Conservation (phyloP, 2,797 vertebrate genomes). For the Pangasius mekongensis region DNA sequence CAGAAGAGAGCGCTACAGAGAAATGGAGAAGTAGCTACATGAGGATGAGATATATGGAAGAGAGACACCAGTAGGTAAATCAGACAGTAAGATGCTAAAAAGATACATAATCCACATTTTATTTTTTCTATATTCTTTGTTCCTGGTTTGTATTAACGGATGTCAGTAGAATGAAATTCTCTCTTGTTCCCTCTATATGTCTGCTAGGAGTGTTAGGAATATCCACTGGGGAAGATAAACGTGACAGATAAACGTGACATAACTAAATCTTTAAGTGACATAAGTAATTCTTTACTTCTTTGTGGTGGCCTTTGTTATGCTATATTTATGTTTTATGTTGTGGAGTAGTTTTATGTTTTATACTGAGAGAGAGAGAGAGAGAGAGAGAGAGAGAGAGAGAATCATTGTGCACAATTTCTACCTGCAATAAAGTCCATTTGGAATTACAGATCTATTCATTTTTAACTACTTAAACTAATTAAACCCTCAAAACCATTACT, state of each 20-base stretch:
- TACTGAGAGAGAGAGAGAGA: not conserved
- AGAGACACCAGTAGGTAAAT: not conserved
- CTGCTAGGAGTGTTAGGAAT: not conserved
- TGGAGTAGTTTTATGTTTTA: not conserved
- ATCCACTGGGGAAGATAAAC: not conserved
- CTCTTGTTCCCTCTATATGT: not conserved
- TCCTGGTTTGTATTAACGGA: not conserved
- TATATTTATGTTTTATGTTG: too few relatives aligned
- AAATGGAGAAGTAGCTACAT: not conserved
- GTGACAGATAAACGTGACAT: not conserved
- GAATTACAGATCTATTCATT: not conserved
- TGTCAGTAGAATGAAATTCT: not conserved
- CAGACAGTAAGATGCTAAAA: not conserved
- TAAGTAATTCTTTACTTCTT: not conserved
- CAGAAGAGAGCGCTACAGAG: constrained; percentile 27
- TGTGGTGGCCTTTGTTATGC: too few relatives aligned
- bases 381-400: not conserved
- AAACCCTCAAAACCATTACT: not conserved
- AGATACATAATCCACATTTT: not conserved
- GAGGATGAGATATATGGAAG: not conserved
- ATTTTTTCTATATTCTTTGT: not conserved
- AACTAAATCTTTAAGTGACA: not conserved
- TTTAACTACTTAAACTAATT: not conserved
- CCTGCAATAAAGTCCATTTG: not conserved
- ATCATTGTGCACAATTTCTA: not conserved